A percentile compares a stretch with the other conserved stretches of the same genome.
These are phyloP conservation scores for Orthosia incerta DNA, from an alignment of 2,888 invertebrate species.

Conservation along the genomic window DNA sequence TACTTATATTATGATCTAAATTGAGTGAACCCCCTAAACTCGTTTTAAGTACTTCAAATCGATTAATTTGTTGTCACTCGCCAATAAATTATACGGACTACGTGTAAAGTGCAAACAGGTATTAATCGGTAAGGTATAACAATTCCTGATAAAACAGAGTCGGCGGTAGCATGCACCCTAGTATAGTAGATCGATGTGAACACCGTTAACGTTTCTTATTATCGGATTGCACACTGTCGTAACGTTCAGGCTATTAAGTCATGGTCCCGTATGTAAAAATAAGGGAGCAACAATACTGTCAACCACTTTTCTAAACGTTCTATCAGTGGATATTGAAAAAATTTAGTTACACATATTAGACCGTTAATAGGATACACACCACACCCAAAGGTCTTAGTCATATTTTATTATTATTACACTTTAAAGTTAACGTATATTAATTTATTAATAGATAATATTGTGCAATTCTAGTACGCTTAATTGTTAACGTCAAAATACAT, in stretches of 20 bases:
- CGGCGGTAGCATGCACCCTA: slow-evolving; percentile 57
- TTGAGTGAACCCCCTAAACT: slow-evolving; percentile 77
- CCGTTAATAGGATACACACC: slow-evolving; percentile 67
- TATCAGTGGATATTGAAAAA: slow-evolving; percentile 46
- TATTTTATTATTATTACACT: slow-evolving; percentile 66
- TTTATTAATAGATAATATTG: slow-evolving; percentile 69
- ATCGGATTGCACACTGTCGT: slow-evolving; percentile 27
- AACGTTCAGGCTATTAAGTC: slow-evolving; percentile 38
- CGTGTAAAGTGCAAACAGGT: slow-evolving; percentile 41
- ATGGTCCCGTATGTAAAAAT: slow-evolving; percentile 67
- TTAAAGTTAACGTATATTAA: slow-evolving; percentile 71
- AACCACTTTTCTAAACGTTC: slow-evolving; percentile 48
- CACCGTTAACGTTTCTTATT: slow-evolving; percentile 15
- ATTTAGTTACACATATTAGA: slow-evolving; percentile 68
- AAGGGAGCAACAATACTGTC: slow-evolving; percentile 54
- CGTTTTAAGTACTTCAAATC: slow-evolving; percentile 76
- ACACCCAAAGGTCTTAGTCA: slow-evolving; percentile 69
- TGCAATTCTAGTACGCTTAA: slow-evolving; percentile 73
- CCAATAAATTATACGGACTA: slow-evolving; percentile 54
- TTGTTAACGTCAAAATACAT: slow-evolving; percentile 65
- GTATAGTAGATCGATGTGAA: slow-evolving; percentile 28
- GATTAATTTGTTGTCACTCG: slow-evolving; percentile 70
- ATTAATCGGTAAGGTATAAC: slow-evolving; percentile 43
- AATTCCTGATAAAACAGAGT: slow-evolving; percentile 49
- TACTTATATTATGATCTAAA: slow-evolving; percentile 68